These are phyloP conservation scores for Physella acuta DNA, from an alignment of 1,140 invertebrate genomes.

Conservation along the genomic window DNA sequence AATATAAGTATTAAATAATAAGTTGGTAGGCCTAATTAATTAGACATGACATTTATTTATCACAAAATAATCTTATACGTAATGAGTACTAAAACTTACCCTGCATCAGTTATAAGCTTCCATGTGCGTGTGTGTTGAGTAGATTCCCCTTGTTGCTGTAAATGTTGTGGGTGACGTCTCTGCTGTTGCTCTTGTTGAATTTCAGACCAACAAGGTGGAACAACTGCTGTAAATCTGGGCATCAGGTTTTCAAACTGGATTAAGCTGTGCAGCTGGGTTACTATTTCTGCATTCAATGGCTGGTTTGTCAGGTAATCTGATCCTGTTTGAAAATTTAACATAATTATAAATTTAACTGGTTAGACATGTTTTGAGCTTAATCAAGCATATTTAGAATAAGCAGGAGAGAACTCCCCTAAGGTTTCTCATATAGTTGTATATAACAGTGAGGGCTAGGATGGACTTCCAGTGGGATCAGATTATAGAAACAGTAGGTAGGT, in stretches of 20 bases:
- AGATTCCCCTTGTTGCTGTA: constrained; percentile 74
- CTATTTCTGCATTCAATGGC: constrained; percentile 62
- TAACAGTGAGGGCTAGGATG: too few species aligned
- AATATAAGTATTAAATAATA: constrained; percentile 22
- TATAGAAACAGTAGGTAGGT: too few species aligned
- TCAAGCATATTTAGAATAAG: too few species aligned
- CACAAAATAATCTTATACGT: too few species aligned
- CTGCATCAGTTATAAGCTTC: constrained; percentile 76
- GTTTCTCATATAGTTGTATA: too few species aligned
- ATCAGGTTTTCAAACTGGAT: constrained; percentile 69
- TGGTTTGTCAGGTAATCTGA: constrained; percentile 65
- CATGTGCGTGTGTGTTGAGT: constrained; percentile 78
- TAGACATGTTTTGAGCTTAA: too few species aligned
- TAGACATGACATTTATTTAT: too few species aligned
- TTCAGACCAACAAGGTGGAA: constrained; percentile 88
- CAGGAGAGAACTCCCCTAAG: too few species aligned
- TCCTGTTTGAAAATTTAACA: too few species aligned
- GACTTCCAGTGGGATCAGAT: too few species aligned
- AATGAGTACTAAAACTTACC: too few species aligned
- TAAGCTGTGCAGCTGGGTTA: constrained; percentile 67
- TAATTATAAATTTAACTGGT: too few species aligned
- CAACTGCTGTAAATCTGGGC: constrained; percentile 76
- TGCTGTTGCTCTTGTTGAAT: constrained; percentile 87
- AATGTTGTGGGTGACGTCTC: constrained; percentile 76
- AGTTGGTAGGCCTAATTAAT: background rate